Evolutionary conservation across 2,113 vertebrate genomes (phyloP), one percentile per base, ranked within the genome.

Genomic region (Hemicordylus capensis): DNA sequence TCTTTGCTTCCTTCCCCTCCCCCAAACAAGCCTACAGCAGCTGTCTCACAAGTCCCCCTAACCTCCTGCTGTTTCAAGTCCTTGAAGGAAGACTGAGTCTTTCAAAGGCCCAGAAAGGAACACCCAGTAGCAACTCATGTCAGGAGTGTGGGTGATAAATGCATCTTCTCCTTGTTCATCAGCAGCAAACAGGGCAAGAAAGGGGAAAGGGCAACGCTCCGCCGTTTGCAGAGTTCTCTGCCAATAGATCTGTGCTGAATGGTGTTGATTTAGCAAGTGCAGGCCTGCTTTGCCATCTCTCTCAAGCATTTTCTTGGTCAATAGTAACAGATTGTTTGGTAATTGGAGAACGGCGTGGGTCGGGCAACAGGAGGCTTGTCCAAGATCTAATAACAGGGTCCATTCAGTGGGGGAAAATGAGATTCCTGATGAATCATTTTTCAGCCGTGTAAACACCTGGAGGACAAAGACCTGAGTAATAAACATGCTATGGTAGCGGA

Each of bases 241-340:
- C 1, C 42, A 59, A 83, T 69, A 76, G 79, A 11, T 64, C 51
- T 22, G 67, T 85, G 17, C 88, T 42, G 76, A 1, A 6, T 4
- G 0, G 42, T 90, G 86, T 91, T 90, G 90, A 73, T 87, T 91
- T 76, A 86, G 87, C 95, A 96, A 95, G 96, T 93, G 89, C 83
- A 91, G 96, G 92, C 96, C 91, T 97, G 96, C 87, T 93, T 54
- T 84, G 37, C 67, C 90, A 22, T 87, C 88, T 87, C 88, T 94
- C 90, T 81, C 74, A 91, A 89, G 19, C 72, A 44, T 80, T 67
- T 80, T 89, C 85, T 95, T 51, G 85, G 96, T 89, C 94, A 96
- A 96, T 96, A 97, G 96, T 87, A 96, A 97, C 96, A 24, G 85
- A 8, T 86, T 91, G 87, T 89, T 95, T 95, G 92, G 86, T 88